A percentile compares a stretch with the other conserved stretches of the same genome.
phyloP scores from a whole-genome alignment of 2,888 invertebrate genomes.

The Pecten maximus region DNA sequence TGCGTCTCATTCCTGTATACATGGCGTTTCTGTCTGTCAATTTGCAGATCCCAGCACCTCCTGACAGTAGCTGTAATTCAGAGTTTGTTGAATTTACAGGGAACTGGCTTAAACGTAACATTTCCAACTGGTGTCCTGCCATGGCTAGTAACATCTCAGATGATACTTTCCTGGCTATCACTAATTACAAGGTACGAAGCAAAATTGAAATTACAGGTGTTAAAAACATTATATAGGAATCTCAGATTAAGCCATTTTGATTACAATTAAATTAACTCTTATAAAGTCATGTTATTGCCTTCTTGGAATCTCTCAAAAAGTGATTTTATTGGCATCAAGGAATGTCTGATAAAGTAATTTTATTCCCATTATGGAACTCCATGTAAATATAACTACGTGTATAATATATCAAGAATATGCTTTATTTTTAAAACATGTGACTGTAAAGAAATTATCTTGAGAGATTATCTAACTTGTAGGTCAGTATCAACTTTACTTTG shows the following conservation, averaged over 20 bases:
- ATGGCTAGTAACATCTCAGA: background rate
- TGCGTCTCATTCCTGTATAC: background rate
- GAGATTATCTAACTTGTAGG: background rate
- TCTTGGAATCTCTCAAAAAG: too few relatives aligned
- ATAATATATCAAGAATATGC: too few relatives aligned
- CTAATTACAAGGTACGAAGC: background rate
- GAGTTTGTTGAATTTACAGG: background rate
- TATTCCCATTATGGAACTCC: too few relatives aligned
- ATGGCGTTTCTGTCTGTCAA: constrained; percentile 9
- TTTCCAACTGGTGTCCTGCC: constrained; percentile 29
- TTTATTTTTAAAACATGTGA: too few relatives aligned
- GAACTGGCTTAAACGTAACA: background rate
- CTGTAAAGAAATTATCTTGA: too few relatives aligned
- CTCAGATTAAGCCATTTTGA: too few relatives aligned
- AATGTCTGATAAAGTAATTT: too few relatives aligned
- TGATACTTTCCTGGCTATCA: background rate
- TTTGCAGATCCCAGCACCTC: background rate
- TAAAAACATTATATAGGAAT: background rate
- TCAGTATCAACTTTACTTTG: background rate
- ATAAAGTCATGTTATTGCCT: too few relatives aligned
- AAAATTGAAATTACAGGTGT: background rate
- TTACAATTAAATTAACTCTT: too few relatives aligned
- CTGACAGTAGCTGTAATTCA: background rate
- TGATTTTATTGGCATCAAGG: too few relatives aligned
- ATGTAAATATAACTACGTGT: too few relatives aligned